Conservation (phyloP, 2,888 invertebrate species). For the Lissonota sp. region DNA sequence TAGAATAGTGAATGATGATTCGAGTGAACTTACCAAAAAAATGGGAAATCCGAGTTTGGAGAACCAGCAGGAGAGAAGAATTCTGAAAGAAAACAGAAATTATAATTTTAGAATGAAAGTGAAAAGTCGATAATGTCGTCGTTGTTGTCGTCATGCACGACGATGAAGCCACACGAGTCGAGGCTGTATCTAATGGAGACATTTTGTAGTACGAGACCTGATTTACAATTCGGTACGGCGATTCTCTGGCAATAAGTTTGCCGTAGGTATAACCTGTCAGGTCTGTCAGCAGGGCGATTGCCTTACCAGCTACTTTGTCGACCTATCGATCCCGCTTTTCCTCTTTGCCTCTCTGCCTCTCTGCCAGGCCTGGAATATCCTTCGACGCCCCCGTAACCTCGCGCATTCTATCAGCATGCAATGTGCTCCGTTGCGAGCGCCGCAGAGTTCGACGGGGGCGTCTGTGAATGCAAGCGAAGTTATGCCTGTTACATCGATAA, state of each 20-base stretch:
- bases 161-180: constrained; percentile 32
- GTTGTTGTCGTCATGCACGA: constrained; percentile 36
- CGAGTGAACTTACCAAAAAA: too few species aligned
- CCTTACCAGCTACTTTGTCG: constrained; percentile 70
- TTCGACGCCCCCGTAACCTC: constrained; percentile 59
- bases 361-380: constrained; percentile 24
- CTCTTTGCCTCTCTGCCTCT: constrained; percentile 24
- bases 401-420: constrained; percentile 48
- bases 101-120: not conserved
- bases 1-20: too few species aligned
- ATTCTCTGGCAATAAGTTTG: constrained; percentile 72
- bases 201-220: constrained; percentile 71
- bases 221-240: constrained; percentile 74
- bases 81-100: not conserved
- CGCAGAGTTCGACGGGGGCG: constrained; percentile 52
- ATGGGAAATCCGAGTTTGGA: not conserved
- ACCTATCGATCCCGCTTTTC: constrained; percentile 68
- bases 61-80: not conserved
- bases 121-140: constrained; percentile 8
- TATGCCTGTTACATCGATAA: constrained; percentile 61
- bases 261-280: constrained; percentile 75
- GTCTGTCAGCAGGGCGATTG: constrained; percentile 71
- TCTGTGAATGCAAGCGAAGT: constrained; percentile 57
- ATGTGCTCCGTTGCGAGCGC: constrained; percentile 36
- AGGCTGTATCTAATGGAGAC: constrained; percentile 71